Evolutionary conservation across 2,888 invertebrate genomes (phyloP).

Genomic region (Axea sp.): DNA sequence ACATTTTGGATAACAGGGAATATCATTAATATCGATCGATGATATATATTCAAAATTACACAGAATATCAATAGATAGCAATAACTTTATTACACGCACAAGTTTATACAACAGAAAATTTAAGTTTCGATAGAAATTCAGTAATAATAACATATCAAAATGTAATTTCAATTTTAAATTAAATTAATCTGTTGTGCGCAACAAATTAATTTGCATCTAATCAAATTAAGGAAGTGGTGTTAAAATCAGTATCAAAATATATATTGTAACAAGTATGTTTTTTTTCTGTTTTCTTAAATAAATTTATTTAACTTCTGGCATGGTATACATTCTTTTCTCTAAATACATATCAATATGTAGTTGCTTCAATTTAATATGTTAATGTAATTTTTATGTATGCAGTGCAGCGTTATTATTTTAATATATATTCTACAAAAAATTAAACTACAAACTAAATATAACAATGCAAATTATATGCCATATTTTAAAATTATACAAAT

Average conservation of each 20-base stretch:
- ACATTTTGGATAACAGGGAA: neutral
- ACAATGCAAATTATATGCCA: too few relatives aligned
- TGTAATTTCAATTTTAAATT: slow-evolving; percentile 41
- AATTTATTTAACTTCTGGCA: too few relatives aligned
- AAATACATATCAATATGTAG: too few relatives aligned
- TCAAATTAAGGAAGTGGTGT: slow-evolving; percentile 40
- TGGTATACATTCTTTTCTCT: too few relatives aligned
- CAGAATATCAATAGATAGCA: slow-evolving; percentile 32
- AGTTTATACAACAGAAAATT: slow-evolving; percentile 35
- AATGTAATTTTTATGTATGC: too few relatives aligned
- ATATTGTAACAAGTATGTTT: slow-evolving; percentile 32
- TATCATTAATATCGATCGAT: slow-evolving; percentile 24
- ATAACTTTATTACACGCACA: slow-evolving; percentile 26
- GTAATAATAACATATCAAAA: slow-evolving; percentile 34
- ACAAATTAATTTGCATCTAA: slow-evolving; percentile 47
- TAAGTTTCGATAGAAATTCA: slow-evolving; percentile 21
- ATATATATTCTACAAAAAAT: too few relatives aligned
- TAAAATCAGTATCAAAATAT: slow-evolving; percentile 34
- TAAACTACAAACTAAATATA: too few relatives aligned
- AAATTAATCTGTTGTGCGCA: slow-evolving; percentile 48
- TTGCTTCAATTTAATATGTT: too few relatives aligned
- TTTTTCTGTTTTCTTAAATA: slow-evolving; percentile 15
- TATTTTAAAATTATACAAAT: too few relatives aligned
- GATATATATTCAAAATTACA: slow-evolving; percentile 30
- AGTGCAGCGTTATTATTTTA: too few relatives aligned